Evolutionary conservation across 2,888 invertebrate genomes (phyloP), one percentile per base, ranked within the genome.

Genomic region (Teleogryllus oceanicus): DNA sequence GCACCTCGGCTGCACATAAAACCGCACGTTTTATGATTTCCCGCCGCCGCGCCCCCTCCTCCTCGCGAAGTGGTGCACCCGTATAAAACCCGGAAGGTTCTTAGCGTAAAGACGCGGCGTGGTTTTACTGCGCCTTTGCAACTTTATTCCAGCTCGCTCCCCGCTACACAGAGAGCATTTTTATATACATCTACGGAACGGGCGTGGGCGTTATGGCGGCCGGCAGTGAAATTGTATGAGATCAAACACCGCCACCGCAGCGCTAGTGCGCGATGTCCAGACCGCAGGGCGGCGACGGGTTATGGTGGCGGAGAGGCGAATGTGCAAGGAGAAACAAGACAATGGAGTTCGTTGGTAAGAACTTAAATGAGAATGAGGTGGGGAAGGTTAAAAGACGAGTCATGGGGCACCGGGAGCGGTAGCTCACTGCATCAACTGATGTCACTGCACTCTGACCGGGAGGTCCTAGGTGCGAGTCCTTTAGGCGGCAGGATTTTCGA

Each of bases 21-120:
- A 13, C n/a, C n/a, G 13, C n/a, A n/a, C 13, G 62, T 62, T 62
- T 62, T 62, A 62, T 62, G 62, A 62, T 62, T 62, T 62, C 62
- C n/a, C 62, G 16, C 62, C 62, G 16, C n/a, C 62, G 1, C 62
- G 16, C 16, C 62, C n/a, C n/a, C 13, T 62, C 62, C 62, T 8
- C 62, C 62, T 18, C 62, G n/a, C 16, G 62, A 62, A n/a, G 16
- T 13, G n/a, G 62, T 13, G 62, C 62, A n/a, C 62, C 16, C 62
- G 62, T 62, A 62, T 62, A 62, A 62, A 62, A 62, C 62, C 62
- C 16, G 62, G n/a, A 62, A 62, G 62, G 62, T 62, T 62, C 62
- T 62, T 62, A 62, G 62, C 62, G 62, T 62, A 62, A 62, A 62
- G 62, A 62, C 62, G 62, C 62, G 62, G 62, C 62, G 62, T 62